Conservation (phyloP, 2,888 invertebrate genomes). For the Branchinecta sandiegonensis region DNA sequence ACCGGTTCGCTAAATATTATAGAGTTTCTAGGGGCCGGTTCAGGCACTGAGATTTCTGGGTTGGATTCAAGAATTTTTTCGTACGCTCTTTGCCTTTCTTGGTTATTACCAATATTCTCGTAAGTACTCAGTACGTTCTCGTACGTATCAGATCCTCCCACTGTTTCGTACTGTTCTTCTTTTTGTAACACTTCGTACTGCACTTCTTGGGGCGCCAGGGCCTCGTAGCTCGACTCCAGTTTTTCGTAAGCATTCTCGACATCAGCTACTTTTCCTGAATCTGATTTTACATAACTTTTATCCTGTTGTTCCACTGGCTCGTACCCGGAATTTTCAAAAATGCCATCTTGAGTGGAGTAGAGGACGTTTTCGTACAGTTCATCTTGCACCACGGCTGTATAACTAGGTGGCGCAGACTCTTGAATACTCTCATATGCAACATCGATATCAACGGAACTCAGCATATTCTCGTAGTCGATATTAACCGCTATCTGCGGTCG, state of each 20-base stretch:
- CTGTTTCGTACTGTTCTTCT: constrained; percentile 28
- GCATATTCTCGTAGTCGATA: constrained; percentile 5
- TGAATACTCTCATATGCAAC: not conserved
- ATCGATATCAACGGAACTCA: constrained; percentile 1
- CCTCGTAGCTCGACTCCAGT: not conserved
- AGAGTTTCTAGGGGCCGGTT: not conserved
- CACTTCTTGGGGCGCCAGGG: not conserved
- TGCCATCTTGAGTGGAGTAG: not conserved
- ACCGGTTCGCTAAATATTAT: not conserved
- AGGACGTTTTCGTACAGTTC: not conserved
- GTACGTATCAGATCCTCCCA: constrained; percentile 28
- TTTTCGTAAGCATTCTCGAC: not conserved
- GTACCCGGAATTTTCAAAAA: constrained; percentile 8
- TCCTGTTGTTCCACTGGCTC: not conserved
- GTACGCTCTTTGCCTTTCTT: not conserved
- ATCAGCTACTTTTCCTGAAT: not conserved
- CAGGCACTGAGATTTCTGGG: constrained; percentile 12
- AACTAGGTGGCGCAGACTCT: not conserved
- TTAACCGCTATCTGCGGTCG: constrained; percentile 4
- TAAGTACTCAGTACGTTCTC: constrained; percentile 24
- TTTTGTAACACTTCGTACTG: not conserved
- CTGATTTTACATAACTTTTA: not conserved
- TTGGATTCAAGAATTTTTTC: constrained; percentile 17
- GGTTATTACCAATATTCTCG: not conserved
- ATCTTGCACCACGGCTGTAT: constrained; percentile 2